Percentiles rank a stretch among this genome's conserved stretches.
Conservation (phyloP, 2,113 vertebrate genomes). For the Rhineura floridana region DNA sequence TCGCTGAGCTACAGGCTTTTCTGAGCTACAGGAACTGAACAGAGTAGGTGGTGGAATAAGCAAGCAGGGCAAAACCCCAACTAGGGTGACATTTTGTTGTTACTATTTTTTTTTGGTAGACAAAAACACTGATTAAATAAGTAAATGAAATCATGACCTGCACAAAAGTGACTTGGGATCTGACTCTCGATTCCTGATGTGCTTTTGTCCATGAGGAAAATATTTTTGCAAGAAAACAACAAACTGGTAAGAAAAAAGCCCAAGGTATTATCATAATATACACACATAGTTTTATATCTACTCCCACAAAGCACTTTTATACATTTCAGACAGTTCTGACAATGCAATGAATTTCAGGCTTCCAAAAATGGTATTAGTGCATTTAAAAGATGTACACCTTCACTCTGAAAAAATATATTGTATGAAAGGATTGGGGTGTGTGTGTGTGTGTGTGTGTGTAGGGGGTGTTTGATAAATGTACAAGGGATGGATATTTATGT, state of each 20-base stretch:
- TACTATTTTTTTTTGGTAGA: background rate
- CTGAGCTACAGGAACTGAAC: background rate
- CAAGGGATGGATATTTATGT: background rate
- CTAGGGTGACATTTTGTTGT: background rate
- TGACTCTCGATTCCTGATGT: background rate
- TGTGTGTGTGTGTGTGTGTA: too few species aligned
- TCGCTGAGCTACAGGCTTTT: too few species aligned
- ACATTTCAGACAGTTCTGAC: slow-evolving; percentile 61
- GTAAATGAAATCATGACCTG: background rate
- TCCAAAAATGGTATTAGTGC: slow-evolving; percentile 47
- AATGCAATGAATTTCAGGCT: slow-evolving; percentile 35
- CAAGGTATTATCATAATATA: background rate
- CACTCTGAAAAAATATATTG: slow-evolving; percentile 57
- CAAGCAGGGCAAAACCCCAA: background rate
- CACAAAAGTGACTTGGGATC: background rate
- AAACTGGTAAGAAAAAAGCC: slow-evolving; percentile 38
- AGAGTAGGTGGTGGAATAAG: background rate
- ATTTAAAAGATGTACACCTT: slow-evolving; percentile 53
- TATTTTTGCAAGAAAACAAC: slow-evolving; percentile 55
- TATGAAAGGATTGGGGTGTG: slow-evolving; percentile 54
- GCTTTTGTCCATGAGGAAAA: slow-evolving; percentile 11
- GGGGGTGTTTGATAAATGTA: slow-evolving; percentile 55
- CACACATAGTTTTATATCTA: slow-evolving; percentile 51
- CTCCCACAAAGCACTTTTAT: slow-evolving; percentile 50
- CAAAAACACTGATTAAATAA: background rate